phyloP scores from a whole-genome alignment of 1,140 invertebrate species.

The Drosophila gunungcola region DNA sequence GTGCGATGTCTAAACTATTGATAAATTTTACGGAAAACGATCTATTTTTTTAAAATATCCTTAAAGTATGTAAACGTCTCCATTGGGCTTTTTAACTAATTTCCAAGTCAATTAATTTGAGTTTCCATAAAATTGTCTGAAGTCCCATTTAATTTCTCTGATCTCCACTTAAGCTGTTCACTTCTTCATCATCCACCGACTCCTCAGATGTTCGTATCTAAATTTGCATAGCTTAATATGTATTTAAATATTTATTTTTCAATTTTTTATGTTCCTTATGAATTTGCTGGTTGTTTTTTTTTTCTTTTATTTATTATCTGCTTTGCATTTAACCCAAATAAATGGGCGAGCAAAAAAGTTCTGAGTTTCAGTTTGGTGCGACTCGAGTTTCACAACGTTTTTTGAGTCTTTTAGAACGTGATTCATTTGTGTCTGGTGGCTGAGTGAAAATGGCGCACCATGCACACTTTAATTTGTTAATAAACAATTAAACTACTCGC shows the following conservation, averaged over 20 bases:
- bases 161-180: conserved; percentile 10
- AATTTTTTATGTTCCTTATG: conserved; percentile 49
- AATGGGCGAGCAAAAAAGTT: conserved; percentile 44
- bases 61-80: neutral
- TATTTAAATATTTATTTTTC: conserved; percentile 58
- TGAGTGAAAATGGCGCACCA: conserved; percentile 19
- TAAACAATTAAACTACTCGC: conserved; percentile 64
- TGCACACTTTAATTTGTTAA: conserved; percentile 61
- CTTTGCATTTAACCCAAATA: conserved; percentile 68
- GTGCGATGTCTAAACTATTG: neutral
- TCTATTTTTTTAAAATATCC: too few species aligned
- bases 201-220: conserved; percentile 26
- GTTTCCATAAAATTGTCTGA: conserved; percentile 4
- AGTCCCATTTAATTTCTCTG: conserved; percentile 13
- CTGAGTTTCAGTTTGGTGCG: conserved; percentile 2
- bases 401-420: conserved; percentile 38
- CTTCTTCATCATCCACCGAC: conserved; percentile 16
- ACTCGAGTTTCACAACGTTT: conserved; percentile 20
- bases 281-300: conserved; percentile 45
- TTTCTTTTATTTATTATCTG: conserved; percentile 30
- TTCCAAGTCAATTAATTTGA: conserved; percentile 10
- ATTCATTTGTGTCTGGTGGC: conserved; percentile 40
- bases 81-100: conserved; percentile 8
- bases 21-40: too few species aligned
- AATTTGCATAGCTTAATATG: conserved; percentile 77